Conservation (phyloP, 2,113 vertebrate genomes). For the Sakesphorus luctuosus region DNA sequence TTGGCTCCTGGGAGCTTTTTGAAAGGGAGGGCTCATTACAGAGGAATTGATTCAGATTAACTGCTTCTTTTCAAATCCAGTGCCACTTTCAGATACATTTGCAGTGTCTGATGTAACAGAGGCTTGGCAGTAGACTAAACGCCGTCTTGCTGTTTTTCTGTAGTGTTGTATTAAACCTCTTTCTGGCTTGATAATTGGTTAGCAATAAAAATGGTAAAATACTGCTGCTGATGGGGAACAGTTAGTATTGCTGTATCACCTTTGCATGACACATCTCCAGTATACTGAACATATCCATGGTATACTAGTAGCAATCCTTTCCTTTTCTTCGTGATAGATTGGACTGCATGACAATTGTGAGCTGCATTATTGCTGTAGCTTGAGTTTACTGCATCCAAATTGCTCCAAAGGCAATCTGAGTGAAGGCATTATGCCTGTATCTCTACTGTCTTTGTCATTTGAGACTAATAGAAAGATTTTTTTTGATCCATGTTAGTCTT, state of each 20-base stretch:
- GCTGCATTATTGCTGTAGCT: background rate
- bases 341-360: background rate
- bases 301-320: background rate
- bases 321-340: background rate
- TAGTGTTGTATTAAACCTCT: background rate
- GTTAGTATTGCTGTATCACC: background rate
- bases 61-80: background rate
- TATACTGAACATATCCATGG: background rate
- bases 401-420: background rate
- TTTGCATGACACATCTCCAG: background rate
- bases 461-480: background rate
- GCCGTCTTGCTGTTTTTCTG: background rate
- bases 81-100: background rate
- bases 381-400: background rate
- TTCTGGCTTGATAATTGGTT: background rate
- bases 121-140: background rate
- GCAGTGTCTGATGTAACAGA: background rate
- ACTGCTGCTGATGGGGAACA: background rate
- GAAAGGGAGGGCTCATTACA: background rate
- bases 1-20: background rate
- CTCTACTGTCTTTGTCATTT: background rate
- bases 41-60: background rate
- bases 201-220: background rate
- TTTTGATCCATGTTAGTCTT: background rate
- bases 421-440: background rate